Evolutionary conservation across 2,888 invertebrate genomes (phyloP).

Genomic region (Julus scandinavius): DNA sequence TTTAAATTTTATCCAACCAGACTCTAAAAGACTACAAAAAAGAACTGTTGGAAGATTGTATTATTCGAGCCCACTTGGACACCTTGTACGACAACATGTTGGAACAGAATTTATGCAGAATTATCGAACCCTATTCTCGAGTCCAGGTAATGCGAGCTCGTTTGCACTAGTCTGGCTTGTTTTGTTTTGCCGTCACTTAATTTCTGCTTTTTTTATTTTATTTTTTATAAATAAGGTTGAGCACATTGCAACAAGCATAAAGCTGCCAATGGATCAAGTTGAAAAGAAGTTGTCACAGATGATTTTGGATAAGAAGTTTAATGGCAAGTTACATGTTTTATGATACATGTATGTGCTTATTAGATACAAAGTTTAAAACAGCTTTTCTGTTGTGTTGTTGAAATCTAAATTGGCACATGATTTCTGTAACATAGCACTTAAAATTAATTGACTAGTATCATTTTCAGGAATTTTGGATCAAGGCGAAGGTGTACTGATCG

Average conservation of each 20-base stretch:
- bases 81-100: conserved; percentile 98
- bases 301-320: conserved; percentile 98
- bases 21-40: conserved; percentile 86
- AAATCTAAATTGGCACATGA: background rate
- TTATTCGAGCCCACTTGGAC: conserved; percentile 95
- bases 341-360: too few relatives aligned
- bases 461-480: conserved; percentile 94
- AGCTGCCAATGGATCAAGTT: conserved; percentile 83
- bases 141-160: conserved; percentile 75
- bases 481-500: conserved; percentile 96
- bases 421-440: background rate
- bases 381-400: background rate
- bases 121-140: conserved; percentile 98
- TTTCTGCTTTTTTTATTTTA: background rate
- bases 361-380: too few relatives aligned
- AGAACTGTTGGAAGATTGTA: conserved; percentile 94
- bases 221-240: conserved; percentile 67
- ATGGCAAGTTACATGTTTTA: conserved; percentile 63
- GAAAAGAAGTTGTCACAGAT: conserved; percentile 99
- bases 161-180: background rate
- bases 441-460: conserved; percentile 44
- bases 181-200: background rate
- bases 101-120: conserved; percentile 97
- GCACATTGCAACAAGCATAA: conserved; percentile 90
- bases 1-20: conserved; percentile 64